A percentile compares a stretch with the other conserved stretches of the same genome.
phyloP scores from a whole-genome alignment of 1,140 invertebrate species.

The Magallana gigas region DNA sequence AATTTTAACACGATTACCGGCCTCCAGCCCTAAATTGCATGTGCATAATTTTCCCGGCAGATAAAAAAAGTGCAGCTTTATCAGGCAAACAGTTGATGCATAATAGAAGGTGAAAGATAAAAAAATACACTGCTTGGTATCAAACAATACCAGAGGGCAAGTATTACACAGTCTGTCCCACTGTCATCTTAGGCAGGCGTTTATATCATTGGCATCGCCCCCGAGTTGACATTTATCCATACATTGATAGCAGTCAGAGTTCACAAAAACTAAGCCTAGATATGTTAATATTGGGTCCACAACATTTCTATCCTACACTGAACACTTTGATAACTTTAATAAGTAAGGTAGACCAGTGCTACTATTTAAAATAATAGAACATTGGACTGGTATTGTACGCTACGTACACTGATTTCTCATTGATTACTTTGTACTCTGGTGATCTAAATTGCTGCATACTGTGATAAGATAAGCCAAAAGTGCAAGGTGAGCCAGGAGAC shows the following conservation, averaged over 20 bases:
- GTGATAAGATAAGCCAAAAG: not conserved
- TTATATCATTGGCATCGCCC: not conserved
- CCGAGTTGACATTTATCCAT: not conserved
- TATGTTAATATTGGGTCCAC: not conserved
- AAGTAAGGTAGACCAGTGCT: not conserved
- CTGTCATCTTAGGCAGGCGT: not conserved
- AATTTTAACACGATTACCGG: too few species aligned
- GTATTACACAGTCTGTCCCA: not conserved
- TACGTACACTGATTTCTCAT: not conserved
- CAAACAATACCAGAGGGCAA: not conserved
- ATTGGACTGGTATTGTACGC: not conserved
- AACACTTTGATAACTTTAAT: not conserved
- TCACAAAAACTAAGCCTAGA: not conserved
- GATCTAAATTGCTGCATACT: not conserved
- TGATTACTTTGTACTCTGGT: not conserved
- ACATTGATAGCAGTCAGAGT: not conserved
- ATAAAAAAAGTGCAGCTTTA: not conserved
- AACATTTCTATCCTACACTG: not conserved
- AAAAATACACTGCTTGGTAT: not conserved
- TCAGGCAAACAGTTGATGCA: not conserved
- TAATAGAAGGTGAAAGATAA: not conserved
- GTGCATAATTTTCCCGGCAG: not conserved
- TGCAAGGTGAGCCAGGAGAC: not conserved
- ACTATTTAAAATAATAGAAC: not conserved
- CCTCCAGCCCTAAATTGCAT: too few species aligned